Base-by-base conservation (phyloP, 1,140 invertebrate genomes). In the Physella acuta region DNA sequence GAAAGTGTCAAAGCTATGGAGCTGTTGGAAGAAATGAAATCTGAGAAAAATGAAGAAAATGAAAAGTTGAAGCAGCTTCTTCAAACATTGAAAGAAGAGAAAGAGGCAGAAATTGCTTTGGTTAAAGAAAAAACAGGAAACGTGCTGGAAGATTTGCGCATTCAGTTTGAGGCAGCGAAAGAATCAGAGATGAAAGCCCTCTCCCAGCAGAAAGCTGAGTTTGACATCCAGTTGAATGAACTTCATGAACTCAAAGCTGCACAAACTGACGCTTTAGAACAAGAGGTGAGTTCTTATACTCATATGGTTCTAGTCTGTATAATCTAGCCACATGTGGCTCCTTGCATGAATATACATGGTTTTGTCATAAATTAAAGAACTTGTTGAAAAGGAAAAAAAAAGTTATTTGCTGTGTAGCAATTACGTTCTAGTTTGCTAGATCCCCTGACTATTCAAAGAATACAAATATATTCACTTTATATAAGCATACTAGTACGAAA, bases 91-190 rank as follows among this genome's bases (percentile, higher is more conserved):
- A n/a, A n/a, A n/a, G n/a, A n/a, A n/a, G n/a, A n/a, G n/a, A n/a
- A n/a, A n/a, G n/a, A n/a, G n/a, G n/a, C n/a, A n/a, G n/a, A n/a
- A n/a, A n/a, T n/a, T n/a, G n/a, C n/a, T n/a, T n/a, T n/a, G n/a
- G n/a, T n/a, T n/a, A n/a, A n/a, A n/a, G n/a, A n/a, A n/a, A n/a
- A n/a, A n/a, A n/a, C n/a, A n/a, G n/a, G n/a, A n/a, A 44, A 26
- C 20, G 37, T 34, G 58, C 37, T 63, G 61, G 33, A 63, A 24
- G 17, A 49, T 44, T 49, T 65, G 3, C 1, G 36, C 14, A 49
- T 52, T 16, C 51, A 65, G 24, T 65, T 65, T 52, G 61, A 63
- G 28, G 49, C 5, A 3, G 49, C 62, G 28, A 65, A 44, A 34
- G 44, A 65, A 24, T 65, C 62, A 30, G 62, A 65, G 62, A 52